These are phyloP conservation scores for Phlogophora meticulosa DNA, from an alignment of 2,888 invertebrate species.

Conservation along the genomic window DNA sequence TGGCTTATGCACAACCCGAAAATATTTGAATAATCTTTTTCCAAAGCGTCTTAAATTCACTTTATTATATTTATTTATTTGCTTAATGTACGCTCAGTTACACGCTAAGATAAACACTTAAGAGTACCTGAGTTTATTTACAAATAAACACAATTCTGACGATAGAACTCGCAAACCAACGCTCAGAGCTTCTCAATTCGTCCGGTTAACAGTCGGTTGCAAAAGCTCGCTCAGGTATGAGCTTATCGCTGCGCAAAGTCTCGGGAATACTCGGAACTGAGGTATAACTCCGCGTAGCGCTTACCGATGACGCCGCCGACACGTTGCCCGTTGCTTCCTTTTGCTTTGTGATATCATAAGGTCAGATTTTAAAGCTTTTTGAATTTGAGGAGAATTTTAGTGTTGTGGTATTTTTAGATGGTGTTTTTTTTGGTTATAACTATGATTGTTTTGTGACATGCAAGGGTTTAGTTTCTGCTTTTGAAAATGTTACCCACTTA, in stretches of 20 bases:
- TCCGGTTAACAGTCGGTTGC: slow-evolving; percentile 71
- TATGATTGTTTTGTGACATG: no score
- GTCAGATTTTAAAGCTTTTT: slow-evolving; percentile 3
- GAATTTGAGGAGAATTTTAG: neutral
- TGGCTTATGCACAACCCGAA: no score
- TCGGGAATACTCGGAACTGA: slow-evolving; percentile 68
- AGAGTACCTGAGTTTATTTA: no score
- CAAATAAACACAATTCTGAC: no score
- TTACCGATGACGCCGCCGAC: slow-evolving; percentile 7
- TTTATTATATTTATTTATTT: no score
- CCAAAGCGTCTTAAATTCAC: no score
- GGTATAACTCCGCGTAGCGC: slow-evolving; percentile 19
- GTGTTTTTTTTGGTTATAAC: neutral
- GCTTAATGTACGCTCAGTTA: no score
- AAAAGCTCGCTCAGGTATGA: slow-evolving; percentile 76
- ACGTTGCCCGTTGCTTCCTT: neutral
- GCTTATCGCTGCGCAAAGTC: slow-evolving; percentile 79
- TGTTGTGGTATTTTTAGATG: neutral
- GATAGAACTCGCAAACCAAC: slow-evolving; percentile 35
- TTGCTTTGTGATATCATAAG: slow-evolving; percentile 2
- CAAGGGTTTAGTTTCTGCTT: no score
- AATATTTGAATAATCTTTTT: no score
- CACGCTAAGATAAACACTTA: no score
- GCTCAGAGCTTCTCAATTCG: slow-evolving; percentile 68
- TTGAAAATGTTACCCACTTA: no score